phyloP scores from a whole-genome alignment of 2,113 vertebrate genomes.

The Anser brachyrhynchus region DNA sequence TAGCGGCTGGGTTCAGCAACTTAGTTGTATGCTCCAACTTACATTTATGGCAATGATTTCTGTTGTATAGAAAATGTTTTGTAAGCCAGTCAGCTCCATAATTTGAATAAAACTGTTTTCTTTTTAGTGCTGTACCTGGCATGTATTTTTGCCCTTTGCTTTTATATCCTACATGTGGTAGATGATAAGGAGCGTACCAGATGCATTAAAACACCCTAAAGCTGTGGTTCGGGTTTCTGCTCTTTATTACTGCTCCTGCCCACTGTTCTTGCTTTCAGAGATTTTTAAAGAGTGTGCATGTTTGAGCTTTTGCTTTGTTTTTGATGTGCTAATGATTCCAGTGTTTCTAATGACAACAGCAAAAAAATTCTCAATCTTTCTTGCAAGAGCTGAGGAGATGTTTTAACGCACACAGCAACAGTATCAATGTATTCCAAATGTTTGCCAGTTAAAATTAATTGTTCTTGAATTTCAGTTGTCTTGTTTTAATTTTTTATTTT shows the following conservation, averaged over 20 bases:
- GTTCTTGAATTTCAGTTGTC: constrained; percentile 34
- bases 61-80: background rate
- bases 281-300: constrained; percentile 58
- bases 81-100: background rate
- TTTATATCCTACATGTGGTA: background rate
- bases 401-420: constrained; percentile 40
- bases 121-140: constrained; percentile 19
- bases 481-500: constrained; percentile 16
- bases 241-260: constrained; percentile 40
- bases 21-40: background rate
- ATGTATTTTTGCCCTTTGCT: background rate
- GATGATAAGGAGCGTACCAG: background rate
- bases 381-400: constrained; percentile 43
- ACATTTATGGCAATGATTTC: background rate
- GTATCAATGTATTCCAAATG: background rate
- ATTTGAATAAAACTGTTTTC: background rate
- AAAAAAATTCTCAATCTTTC: constrained; percentile 24
- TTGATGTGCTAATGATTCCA: constrained; percentile 52
- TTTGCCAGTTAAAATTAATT: constrained; percentile 47
- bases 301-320: constrained; percentile 45
- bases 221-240: constrained; percentile 40
- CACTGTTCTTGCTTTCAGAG: constrained; percentile 46
- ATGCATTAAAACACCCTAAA: constrained; percentile 44
- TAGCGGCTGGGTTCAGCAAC: background rate
- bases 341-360: constrained; percentile 41